These are phyloP conservation scores for Erythrocercus mccallii DNA, from an alignment of 2,113 vertebrate genomes.

Conservation along the genomic window DNA sequence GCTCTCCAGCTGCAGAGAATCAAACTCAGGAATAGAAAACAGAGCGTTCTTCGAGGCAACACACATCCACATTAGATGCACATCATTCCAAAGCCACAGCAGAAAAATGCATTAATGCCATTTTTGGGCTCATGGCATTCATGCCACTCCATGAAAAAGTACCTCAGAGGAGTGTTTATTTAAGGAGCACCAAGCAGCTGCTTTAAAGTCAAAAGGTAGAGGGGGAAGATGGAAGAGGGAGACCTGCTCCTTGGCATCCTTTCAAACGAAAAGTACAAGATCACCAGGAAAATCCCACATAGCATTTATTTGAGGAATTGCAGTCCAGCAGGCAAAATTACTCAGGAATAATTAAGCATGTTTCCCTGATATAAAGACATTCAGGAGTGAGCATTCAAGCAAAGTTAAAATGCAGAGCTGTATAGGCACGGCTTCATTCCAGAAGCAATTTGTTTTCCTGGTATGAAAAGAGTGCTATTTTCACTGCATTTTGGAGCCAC, in stretches of 20 bases:
- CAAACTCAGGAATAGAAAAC: slow-evolving; percentile 38
- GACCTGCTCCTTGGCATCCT: slow-evolving; percentile 15
- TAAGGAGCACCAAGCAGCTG: slow-evolving; percentile 24
- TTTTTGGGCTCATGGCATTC: neutral
- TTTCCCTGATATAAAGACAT: slow-evolving; percentile 10
- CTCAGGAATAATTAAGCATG: slow-evolving; percentile 7
- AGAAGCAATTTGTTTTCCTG: neutral
- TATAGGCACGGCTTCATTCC: neutral
- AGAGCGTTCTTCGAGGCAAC: neutral
- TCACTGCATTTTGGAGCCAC: neutral
- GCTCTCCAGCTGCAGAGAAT: slow-evolving; percentile 63
- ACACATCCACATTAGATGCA: neutral
- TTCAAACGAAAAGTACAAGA: neutral
- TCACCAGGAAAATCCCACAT: neutral
- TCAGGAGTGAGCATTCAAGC: neutral
- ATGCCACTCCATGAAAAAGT: neutral
- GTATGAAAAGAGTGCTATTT: neutral
- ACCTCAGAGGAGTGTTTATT: neutral
- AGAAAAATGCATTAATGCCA: slow-evolving; percentile 50
- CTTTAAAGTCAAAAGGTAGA: slow-evolving; percentile 24
- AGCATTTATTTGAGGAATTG: slow-evolving; percentile 20
- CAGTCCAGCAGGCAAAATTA: slow-evolving; percentile 28
- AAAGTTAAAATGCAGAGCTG: neutral
- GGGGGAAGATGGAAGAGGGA: slow-evolving; percentile 10
- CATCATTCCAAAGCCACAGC: slow-evolving; percentile 9